Conservation (phyloP, 2,888 invertebrate genomes). For the Hybos culiciformis region DNA sequence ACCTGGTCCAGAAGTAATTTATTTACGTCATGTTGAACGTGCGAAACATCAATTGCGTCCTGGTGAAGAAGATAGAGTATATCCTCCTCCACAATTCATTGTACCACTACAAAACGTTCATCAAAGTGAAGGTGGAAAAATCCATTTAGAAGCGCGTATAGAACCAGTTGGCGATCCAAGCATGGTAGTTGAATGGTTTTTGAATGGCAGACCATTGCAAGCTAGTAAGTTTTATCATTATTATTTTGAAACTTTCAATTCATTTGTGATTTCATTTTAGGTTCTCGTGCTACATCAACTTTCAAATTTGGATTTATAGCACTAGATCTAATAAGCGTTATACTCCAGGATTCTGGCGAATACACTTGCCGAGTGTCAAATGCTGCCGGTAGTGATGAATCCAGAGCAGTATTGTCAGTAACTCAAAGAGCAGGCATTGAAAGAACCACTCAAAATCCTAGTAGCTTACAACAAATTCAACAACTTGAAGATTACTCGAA, state of each 20-base stretch:
- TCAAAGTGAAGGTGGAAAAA: constrained; percentile 79
- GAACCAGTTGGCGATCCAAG: constrained; percentile 94
- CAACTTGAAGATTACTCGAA: constrained; percentile 81
- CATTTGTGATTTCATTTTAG: constrained; percentile 36
- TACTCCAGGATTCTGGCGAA: constrained; percentile 76
- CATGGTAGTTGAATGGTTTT: constrained; percentile 92
- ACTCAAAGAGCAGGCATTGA: constrained; percentile 73
- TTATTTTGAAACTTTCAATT: background rate
- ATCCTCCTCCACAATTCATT: constrained; percentile 85
- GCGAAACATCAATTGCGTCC: constrained; percentile 68
- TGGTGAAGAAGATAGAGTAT: constrained; percentile 73
- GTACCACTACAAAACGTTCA: constrained; percentile 70
- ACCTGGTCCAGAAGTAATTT: constrained; percentile 88
- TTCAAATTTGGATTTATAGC: constrained; percentile 98
- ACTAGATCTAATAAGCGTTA: constrained; percentile 76
- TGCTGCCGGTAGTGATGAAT: constrained; percentile 75
- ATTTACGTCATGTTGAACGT: constrained; percentile 81
- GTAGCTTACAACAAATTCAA: constrained; percentile 78
- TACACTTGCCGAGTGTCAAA: constrained; percentile 81
- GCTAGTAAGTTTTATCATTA: constrained; percentile 64
- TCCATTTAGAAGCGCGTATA: constrained; percentile 95
- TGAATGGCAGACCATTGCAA: constrained; percentile 80
- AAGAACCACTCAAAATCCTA: constrained; percentile 79
- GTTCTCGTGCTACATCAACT: constrained; percentile 87
- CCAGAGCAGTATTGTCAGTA: constrained; percentile 66